These are phyloP conservation scores for Paralvinella palmiformis DNA, from an alignment of 1,140 invertebrate species.

Conservation along the genomic window DNA sequence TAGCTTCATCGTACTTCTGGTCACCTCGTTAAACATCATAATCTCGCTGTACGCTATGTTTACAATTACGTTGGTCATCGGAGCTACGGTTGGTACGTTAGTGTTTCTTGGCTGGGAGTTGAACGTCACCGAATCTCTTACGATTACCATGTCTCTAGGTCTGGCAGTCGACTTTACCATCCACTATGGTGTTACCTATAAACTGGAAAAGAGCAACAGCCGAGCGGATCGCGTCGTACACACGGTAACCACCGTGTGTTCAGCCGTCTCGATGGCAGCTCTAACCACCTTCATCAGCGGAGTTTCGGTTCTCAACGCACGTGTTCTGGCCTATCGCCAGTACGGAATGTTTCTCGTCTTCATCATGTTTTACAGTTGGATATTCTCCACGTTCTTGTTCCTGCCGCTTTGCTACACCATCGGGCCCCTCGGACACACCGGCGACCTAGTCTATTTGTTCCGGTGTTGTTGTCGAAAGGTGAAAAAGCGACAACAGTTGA, in stretches of 20 bases:
- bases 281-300: slow-evolving; percentile 86
- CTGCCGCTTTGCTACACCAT: slow-evolving; percentile 66
- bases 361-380: slow-evolving; percentile 83
- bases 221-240: slow-evolving; percentile 29
- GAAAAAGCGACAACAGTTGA: too few species aligned
- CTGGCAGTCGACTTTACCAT: slow-evolving; percentile 93
- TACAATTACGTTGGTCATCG: slow-evolving; percentile 79
- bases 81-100: slow-evolving; percentile 75
- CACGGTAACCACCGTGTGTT: slow-evolving; percentile 70
- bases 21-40: slow-evolving; percentile 77
- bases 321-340: slow-evolving; percentile 86
- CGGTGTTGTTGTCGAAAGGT: too few species aligned
- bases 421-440: slow-evolving; percentile 51
- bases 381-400: slow-evolving; percentile 90
- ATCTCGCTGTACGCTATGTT: slow-evolving; percentile 78
- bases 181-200: slow-evolving; percentile 86
- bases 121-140: slow-evolving; percentile 90
- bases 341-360: slow-evolving; percentile 88
- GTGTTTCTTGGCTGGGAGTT: slow-evolving; percentile 90
- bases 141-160: slow-evolving; percentile 88
- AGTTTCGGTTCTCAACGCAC: slow-evolving; percentile 80
- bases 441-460: too few species aligned
- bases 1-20: slow-evolving; percentile 69
- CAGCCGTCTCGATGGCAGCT: slow-evolving; percentile 86
- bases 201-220: slow-evolving; percentile 49